Evolutionary conservation across 2,797 vertebrate genomes (phyloP).

Genomic region (Apogon talboti): DNA sequence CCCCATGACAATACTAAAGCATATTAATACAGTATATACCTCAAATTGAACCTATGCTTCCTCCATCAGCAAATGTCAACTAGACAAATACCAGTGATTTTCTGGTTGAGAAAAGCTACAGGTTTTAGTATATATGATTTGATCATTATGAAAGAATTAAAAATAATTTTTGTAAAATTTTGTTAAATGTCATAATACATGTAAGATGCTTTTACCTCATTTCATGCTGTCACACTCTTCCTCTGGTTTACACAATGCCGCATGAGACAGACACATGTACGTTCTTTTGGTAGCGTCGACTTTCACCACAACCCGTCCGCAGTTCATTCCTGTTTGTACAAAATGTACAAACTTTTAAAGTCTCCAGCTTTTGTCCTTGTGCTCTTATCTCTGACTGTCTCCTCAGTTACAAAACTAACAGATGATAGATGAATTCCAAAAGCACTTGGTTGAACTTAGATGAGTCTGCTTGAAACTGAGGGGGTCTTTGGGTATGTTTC

Average conservation of each 20-base stretch:
- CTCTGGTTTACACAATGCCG: neutral
- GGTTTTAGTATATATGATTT: neutral
- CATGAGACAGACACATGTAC: neutral
- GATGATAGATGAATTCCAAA: conserved; percentile 16
- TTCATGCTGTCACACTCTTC: conserved; percentile 20
- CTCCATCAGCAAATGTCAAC: too few relatives aligned
- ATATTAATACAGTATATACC: too few relatives aligned
- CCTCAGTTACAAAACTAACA: conserved; percentile 16
- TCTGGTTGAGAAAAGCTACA: too few relatives aligned
- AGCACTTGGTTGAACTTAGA: conserved; percentile 19
- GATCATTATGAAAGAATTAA: neutral
- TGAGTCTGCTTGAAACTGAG: conserved; percentile 18
- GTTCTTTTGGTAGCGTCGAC: neutral
- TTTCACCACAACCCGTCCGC: conserved; percentile 31
- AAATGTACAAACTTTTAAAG: conserved; percentile 13
- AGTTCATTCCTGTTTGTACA: conserved; percentile 3
- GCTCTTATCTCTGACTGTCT: conserved; percentile 21
- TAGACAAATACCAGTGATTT: too few relatives aligned
- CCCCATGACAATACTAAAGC: too few relatives aligned
- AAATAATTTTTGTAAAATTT: neutral
- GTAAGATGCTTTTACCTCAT: conserved; percentile 64
- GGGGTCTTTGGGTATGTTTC: conserved; percentile 36
- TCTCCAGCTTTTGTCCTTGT: conserved; percentile 48
- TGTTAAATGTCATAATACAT: neutral
- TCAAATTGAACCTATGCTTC: too few relatives aligned